These are phyloP conservation scores for Acanthoscelides obtectus DNA, from an alignment of 2,888 invertebrate genomes.

Conservation along the genomic window DNA sequence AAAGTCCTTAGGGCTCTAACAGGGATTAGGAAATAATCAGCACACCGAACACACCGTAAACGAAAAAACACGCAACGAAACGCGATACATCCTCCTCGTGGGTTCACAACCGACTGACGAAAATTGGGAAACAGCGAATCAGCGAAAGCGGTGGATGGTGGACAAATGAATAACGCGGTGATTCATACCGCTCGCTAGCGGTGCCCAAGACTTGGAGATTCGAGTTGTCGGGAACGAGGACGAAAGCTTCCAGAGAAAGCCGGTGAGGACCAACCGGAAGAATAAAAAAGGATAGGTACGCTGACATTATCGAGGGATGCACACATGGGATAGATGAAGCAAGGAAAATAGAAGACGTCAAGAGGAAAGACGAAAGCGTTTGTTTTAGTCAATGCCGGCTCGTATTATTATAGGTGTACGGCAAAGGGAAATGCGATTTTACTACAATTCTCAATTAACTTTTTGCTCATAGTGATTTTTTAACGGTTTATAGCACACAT, in stretches of 20 bases:
- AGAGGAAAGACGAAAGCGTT: too few relatives aligned
- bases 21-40: not conserved
- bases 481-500: too few relatives aligned
- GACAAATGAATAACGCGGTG: not conserved
- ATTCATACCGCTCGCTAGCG: not conserved
- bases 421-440: too few relatives aligned
- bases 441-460: too few relatives aligned
- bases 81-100: slow-evolving; percentile 6
- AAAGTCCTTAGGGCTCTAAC: not conserved
- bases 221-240: not conserved
- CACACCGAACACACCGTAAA: slow-evolving; percentile 3
- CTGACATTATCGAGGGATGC: too few relatives aligned
- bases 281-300: not conserved
- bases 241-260: not conserved
- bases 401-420: too few relatives aligned
- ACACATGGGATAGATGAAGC: too few relatives aligned
- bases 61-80: not conserved
- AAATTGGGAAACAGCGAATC: not conserved
- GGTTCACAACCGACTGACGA: slow-evolving; percentile 15
- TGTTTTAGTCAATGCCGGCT: too few relatives aligned
- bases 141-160: too few relatives aligned
- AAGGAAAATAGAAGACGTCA: too few relatives aligned
- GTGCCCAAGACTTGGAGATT: too few relatives aligned
- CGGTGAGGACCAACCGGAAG: not conserved
- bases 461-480: too few relatives aligned